Conservation (phyloP, 2,888 invertebrate species). For the Eueremaeus valkanovi region DNA sequence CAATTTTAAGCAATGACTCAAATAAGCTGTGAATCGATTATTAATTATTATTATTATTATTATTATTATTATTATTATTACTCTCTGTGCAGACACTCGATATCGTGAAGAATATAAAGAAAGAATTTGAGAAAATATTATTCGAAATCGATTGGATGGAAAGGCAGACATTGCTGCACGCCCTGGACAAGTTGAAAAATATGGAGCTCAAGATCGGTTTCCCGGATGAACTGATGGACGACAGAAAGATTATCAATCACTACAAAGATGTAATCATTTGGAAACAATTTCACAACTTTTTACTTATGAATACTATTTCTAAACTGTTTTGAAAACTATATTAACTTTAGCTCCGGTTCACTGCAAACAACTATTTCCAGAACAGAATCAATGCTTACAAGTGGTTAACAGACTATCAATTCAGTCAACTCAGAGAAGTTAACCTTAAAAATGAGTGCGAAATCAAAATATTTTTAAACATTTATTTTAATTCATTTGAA, state of each 20-base stretch:
- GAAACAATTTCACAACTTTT: no score
- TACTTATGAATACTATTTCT: no score
- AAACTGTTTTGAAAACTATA: no score
- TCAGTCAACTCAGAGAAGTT: slow-evolving; percentile 68
- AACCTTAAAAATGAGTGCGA: slow-evolving; percentile 46
- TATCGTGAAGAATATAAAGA: slow-evolving; percentile 78
- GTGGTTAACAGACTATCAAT: slow-evolving; percentile 73
- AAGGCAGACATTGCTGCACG: slow-evolving; percentile 61
- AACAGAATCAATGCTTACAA: slow-evolving; percentile 71
- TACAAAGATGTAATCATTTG: slow-evolving; percentile 46
- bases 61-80: no score
- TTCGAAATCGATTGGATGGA: slow-evolving; percentile 87
- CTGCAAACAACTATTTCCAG: slow-evolving; percentile 65
- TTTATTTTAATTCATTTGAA: not conserved
- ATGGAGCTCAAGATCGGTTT: slow-evolving; percentile 47
- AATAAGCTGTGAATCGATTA: not conserved
- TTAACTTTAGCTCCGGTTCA: slow-evolving; percentile 60
- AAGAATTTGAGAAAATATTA: slow-evolving; percentile 74
- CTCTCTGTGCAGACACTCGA: slow-evolving; percentile 55
- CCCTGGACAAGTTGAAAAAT: slow-evolving; percentile 37
- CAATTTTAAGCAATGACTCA: not conserved
- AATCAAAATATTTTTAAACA: not conserved
- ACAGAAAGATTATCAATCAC: slow-evolving; percentile 41
- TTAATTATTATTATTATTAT: no score
- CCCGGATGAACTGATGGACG: slow-evolving; percentile 46